These are phyloP conservation scores for Euclidia mi DNA, from an alignment of 2,888 invertebrate genomes.

Conservation along the genomic window DNA sequence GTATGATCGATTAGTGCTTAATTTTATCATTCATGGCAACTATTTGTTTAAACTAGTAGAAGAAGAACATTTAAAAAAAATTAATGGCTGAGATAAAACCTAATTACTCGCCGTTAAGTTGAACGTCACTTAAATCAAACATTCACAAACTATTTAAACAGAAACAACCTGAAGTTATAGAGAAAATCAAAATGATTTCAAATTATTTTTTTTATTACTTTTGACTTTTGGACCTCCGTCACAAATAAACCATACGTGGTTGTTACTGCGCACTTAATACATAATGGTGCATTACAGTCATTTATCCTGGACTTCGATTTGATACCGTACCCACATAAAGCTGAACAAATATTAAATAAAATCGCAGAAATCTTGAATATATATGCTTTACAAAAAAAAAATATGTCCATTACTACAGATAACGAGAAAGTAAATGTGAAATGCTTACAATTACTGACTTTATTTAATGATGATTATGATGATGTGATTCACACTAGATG, in stretches of 20 bases:
- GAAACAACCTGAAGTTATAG: neutral
- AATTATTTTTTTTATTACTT: conserved; percentile 10
- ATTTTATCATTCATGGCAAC: conserved; percentile 8
- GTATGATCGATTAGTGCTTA: neutral
- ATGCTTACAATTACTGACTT: conserved; percentile 16
- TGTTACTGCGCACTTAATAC: conserved; percentile 10
- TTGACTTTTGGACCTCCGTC: conserved; percentile 19
- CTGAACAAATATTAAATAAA: conserved; percentile 6
- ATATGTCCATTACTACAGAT: conserved; percentile 18
- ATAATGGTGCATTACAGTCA: too few species aligned
- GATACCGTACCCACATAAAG: conserved; percentile 6
- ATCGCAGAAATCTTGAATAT: neutral
- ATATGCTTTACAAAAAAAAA: conserved; percentile 2
- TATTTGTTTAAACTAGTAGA: conserved; percentile 2
- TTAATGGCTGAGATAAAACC: neutral
- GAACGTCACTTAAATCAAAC: neutral
- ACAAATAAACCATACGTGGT: conserved; percentile 18
- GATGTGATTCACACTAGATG: conserved; percentile 11
- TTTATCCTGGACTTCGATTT: conserved; percentile 8
- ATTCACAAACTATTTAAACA: neutral
- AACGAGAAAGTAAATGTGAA: conserved; percentile 21
- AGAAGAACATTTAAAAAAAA: conserved; percentile 4
- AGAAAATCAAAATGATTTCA: neutral
- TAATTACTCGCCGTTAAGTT: neutral
- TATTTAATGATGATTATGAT: conserved; percentile 22